phyloP scores from a whole-genome alignment of 2,888 invertebrate genomes.

The Galerucella pusilla region DNA sequence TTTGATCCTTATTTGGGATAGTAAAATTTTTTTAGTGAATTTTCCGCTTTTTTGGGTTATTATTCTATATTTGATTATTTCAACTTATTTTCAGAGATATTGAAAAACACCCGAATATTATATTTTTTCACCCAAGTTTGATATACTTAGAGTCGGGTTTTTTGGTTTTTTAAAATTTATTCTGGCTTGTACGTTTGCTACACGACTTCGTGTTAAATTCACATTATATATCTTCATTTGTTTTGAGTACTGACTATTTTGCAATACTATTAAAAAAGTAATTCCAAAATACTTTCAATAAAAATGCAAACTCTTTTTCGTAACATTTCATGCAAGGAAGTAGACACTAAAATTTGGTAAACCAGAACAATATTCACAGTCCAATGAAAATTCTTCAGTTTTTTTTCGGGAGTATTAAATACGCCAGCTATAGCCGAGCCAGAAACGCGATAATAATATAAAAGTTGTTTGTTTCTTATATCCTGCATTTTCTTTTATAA shows the following conservation, averaged over 20 bases:
- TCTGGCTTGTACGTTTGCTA: too few species aligned
- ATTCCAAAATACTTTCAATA: not conserved
- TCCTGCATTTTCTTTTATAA: constrained; percentile 4
- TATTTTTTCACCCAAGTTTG: too few species aligned
- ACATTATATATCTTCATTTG: not conserved
- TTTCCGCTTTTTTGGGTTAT: too few species aligned
- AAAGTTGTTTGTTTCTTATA: constrained; percentile 1
- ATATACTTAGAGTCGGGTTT: too few species aligned
- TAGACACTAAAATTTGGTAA: constrained; percentile 24
- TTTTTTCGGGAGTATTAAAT: constrained; percentile 21
- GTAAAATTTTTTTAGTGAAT: too few species aligned
- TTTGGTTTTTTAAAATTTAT: too few species aligned
- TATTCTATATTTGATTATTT: too few species aligned
- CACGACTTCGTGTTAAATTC: not conserved
- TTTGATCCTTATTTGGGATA: too few species aligned
- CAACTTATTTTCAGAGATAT: too few species aligned
- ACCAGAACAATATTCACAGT: constrained; percentile 23
- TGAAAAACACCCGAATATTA: too few species aligned
- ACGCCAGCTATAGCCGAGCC: not conserved
- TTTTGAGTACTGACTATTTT: not conserved
- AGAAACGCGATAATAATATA: not conserved
- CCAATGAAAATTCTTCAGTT: constrained; percentile 14
- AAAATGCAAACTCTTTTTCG: not conserved
- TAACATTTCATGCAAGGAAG: constrained; percentile 25
- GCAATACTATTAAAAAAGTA: not conserved